These are phyloP conservation scores for Prenolepis imparis DNA, from an alignment of 2,888 invertebrate genomes.

Conservation along the genomic window DNA sequence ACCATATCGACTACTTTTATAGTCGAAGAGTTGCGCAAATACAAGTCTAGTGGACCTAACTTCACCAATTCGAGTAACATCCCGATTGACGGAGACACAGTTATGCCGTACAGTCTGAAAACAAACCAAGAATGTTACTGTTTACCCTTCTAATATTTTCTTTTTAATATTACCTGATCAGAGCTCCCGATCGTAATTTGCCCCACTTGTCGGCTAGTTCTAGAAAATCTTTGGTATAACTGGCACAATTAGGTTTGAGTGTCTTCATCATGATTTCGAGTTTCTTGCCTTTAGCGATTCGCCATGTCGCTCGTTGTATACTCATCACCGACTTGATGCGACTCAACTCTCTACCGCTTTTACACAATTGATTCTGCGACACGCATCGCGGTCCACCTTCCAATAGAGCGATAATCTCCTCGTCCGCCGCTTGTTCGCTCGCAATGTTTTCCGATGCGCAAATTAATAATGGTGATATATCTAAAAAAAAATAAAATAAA, in stretches of 20 bases:
- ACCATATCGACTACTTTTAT: conserved; percentile 91
- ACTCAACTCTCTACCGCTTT: conserved; percentile 73
- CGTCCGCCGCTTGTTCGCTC: conserved; percentile 88
- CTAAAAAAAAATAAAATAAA: conserved; percentile 87
- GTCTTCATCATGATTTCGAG: conserved; percentile 93
- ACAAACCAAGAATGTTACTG: conserved; percentile 9
- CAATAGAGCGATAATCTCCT: conserved; percentile 86
- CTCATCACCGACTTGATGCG: conserved; percentile 74
- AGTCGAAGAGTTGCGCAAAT: conserved; percentile 87
- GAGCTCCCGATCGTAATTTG: conserved; percentile 91
- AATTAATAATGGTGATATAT: conserved; percentile 90
- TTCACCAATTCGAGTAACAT: conserved; percentile 94
- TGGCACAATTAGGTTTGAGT: conserved; percentile 87
- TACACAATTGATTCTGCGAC: conserved; percentile 89
- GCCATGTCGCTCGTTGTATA: conserved; percentile 92
- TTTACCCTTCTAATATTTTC: not conserved
- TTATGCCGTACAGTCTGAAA: conserved; percentile 91
- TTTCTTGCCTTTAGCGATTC: conserved; percentile 91
- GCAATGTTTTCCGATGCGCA: conserved; percentile 89
- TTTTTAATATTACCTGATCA: conserved; percentile 87
- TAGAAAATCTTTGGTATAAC: conserved; percentile 90
- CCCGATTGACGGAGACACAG: conserved; percentile 92
- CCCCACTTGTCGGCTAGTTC: conserved; percentile 93
- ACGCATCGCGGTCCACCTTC: conserved; percentile 89
- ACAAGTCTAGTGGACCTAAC: conserved; percentile 92